Evolutionary conservation across 2,113 vertebrate species (phyloP), one percentile per base, ranked within the genome.

Genomic region (Sprattus sprattus): DNA sequence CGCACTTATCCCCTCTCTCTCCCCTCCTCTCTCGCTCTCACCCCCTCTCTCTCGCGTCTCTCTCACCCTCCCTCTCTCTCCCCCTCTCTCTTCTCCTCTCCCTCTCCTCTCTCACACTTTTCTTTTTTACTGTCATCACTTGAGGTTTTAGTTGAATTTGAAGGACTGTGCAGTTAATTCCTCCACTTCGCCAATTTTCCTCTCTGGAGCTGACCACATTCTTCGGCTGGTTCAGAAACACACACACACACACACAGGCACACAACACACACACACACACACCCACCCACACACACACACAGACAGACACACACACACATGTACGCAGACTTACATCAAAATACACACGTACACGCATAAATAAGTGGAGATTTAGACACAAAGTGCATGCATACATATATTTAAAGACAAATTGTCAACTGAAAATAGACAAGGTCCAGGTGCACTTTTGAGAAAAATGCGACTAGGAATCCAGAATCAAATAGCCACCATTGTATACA

Each of bases 21-120:
- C 39, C 80, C 67, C 80, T 32, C 22, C 52, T 22, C 18, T 22
- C 54, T 5, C 54, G 6, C 54, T 22, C n/a, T n/a, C n/a, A n/a
- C n/a, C n/a, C n/a, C 54, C 39, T 22, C 54, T 22, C 54, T 5
- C 54, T n/a, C n/a, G n/a, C n/a, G n/a, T 94, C 89, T 95, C 93
- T 78, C 71, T 82, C 60, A 44, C 83, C 57, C 39, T 83, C 44
- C 57, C 39, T 83, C 67, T 82, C 39, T 60, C 32, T 10, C 71
- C 80, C 60, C 44, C 85, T 78, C 39, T 83, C 44, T 75, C 39
- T 83, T 50, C 80, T 32, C 22, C 52, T 22, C 18, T 22, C 54
- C 6, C 54, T 22, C 54, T 22, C 54, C 39, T 22, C 54, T 22
- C 54, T 5, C 54, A 60, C 54, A 60, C 54, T 6, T 4, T 60